Evolutionary conservation across 2,888 invertebrate species (phyloP), one percentile per base, ranked within the genome.

Genomic region (Bombylius discolor): DNA sequence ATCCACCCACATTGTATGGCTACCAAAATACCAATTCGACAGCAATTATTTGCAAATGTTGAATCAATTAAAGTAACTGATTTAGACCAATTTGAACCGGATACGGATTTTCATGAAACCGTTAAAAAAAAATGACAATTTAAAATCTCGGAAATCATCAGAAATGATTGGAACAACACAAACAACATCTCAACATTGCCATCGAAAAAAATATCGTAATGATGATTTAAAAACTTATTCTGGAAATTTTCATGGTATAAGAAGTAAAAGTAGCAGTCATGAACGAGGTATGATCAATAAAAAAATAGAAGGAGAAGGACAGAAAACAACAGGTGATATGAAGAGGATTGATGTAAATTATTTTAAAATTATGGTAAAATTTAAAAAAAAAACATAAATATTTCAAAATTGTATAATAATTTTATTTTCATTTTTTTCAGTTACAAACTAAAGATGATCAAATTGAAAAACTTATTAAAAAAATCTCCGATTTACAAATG

Each of bases 381-480:
- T 23, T n/a, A n/a, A 32, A 1, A 45, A 23, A 23, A 23, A 23
- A 3, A 23, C 23, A 23, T 23, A 12, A 12, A 49, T 6, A 46
- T 9, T 31, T 23, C 23, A 4, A 36, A 42, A 42, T 11, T 11
- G 4, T 42, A 11, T 42, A 11, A 11, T 11, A 42, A 42, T 11
- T 42, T 42, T 42, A 11, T 42, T 11, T 39, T 42, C 39, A 8
- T 11, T 42, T 11, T 50, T 54, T 49, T 60, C 58, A 81, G 81
- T 66, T 84, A 52, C 76, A 80, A 54, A 79, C 81, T 63, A 84
- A 80, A 67, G 81, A 82, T 52, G 68, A 75, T 13, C 76, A 81
- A 63, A 78, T 84, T 65, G 68, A 76, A 54, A 83, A 82, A 66
- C 67, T 85, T 6, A 79, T 82, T 53, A 81, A 82, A 49, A 83